phyloP scores from a whole-genome alignment of 2,888 invertebrate species.

The Dryobota labecula region DNA sequence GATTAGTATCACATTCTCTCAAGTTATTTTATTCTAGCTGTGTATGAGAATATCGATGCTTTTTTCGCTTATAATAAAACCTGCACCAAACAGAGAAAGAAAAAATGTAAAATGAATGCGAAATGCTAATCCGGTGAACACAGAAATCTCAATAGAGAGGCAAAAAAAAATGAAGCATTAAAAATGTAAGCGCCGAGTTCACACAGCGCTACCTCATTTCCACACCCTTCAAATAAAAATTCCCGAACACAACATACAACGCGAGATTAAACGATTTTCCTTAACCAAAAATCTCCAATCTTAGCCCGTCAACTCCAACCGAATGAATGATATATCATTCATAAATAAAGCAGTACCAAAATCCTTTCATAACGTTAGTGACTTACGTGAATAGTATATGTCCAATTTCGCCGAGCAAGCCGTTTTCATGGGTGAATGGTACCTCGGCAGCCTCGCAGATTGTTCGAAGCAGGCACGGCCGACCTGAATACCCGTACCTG shows the following conservation, averaged over 20 bases:
- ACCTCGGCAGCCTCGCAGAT: constrained; percentile 94
- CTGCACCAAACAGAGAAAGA: background rate
- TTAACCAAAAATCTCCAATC: constrained; percentile 49
- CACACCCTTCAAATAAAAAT: constrained; percentile 48
- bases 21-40: background rate
- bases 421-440: constrained; percentile 92
- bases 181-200: constrained; percentile 34
- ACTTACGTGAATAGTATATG: constrained; percentile 94
- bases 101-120: constrained; percentile 26
- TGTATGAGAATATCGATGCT: background rate
- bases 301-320: constrained; percentile 55
- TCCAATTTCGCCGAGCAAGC: constrained; percentile 93
- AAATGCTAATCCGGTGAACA: constrained; percentile 13
- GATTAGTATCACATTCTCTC: background rate
- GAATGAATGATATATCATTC: constrained; percentile 64
- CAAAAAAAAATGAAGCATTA: constrained; percentile 30
- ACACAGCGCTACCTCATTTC: constrained; percentile 44
- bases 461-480: constrained; percentile 93
- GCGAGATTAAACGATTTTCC: constrained; percentile 56
- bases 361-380: constrained; percentile 66
- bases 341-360: constrained; percentile 62
- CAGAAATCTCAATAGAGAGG: constrained; percentile 32
- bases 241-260: constrained; percentile 27
- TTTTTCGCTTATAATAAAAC: background rate
- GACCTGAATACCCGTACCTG: constrained; percentile 92